Conservation (phyloP, 2,797 vertebrate species). For the Gobio occitaniae region DNA sequence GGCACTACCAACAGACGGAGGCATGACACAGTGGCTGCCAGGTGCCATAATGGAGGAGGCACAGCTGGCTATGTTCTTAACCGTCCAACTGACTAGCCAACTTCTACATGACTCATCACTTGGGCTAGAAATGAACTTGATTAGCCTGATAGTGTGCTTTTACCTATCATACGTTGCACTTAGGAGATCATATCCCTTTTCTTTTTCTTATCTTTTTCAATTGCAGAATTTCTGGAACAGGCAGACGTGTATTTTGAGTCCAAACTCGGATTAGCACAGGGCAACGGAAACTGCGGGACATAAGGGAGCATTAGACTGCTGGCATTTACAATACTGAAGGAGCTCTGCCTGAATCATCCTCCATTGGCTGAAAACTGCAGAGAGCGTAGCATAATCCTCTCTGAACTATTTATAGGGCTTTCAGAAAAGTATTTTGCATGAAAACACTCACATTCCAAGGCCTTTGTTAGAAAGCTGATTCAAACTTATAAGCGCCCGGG, state of each 20-base stretch:
- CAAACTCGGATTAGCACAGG: slow-evolving; percentile 73
- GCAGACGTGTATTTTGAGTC: slow-evolving; percentile 72
- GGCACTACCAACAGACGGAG: slow-evolving; percentile 64
- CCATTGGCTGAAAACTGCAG: slow-evolving; percentile 44
- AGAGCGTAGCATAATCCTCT: slow-evolving; percentile 34
- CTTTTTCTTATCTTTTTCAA: neutral
- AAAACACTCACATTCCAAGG: slow-evolving; percentile 37
- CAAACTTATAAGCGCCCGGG: slow-evolving; percentile 56
- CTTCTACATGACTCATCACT: slow-evolving; percentile 43
- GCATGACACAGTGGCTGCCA: slow-evolving; percentile 50
- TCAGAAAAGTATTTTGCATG: slow-evolving; percentile 41
- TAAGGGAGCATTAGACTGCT: slow-evolving; percentile 50
- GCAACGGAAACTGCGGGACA: slow-evolving; percentile 43
- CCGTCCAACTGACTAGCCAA: slow-evolving; percentile 35
- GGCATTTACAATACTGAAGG: slow-evolving; percentile 48
- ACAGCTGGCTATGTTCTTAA: slow-evolving; percentile 58
- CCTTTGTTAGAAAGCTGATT: slow-evolving; percentile 66
- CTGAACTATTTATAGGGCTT: slow-evolving; percentile 33
- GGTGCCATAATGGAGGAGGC: slow-evolving; percentile 45
- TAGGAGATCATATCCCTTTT: neutral
- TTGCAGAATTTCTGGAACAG: slow-evolving; percentile 60
- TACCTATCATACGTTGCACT: neutral
- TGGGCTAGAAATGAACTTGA: slow-evolving; percentile 30
- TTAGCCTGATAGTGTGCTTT: slow-evolving; percentile 9
- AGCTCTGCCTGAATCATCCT: slow-evolving; percentile 32